Evolutionary conservation across 2,797 vertebrate genomes (phyloP).

Genomic region (Hydrophis major): DNA sequence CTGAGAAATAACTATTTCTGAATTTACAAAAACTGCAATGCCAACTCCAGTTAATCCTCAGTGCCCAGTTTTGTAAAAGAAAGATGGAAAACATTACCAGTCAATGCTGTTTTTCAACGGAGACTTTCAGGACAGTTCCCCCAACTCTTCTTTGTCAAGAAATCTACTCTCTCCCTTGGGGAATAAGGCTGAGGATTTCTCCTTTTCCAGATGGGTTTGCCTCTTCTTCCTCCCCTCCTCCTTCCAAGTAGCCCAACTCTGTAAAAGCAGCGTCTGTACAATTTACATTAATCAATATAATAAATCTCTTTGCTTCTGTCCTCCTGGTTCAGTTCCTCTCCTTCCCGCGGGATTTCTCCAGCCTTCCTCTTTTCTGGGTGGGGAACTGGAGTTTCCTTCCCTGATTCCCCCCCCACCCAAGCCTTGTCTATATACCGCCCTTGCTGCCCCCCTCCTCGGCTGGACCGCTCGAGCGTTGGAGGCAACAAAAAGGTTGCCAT

Average conservation of each 20-base stretch:
- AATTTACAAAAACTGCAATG: background rate
- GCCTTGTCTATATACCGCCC: constrained; percentile 37
- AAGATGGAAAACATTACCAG: constrained; percentile 12
- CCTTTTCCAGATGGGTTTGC: too few relatives aligned
- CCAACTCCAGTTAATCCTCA: background rate
- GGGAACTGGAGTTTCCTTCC: constrained; percentile 12
- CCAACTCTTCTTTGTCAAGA: background rate
- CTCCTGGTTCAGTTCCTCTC: background rate
- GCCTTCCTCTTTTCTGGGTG: background rate
- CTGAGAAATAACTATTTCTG: too few relatives aligned
- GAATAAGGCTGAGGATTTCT: background rate
- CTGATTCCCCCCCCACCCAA: constrained; percentile 30
- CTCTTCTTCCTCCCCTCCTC: background rate
- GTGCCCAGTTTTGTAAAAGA: background rate
- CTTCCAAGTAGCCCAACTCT: background rate
- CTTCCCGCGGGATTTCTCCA: background rate
- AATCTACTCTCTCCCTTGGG: background rate
- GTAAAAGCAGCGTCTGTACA: background rate
- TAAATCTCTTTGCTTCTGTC: background rate
- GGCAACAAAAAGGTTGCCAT: constrained; percentile 43
- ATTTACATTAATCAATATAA: background rate
- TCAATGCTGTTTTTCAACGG: background rate
- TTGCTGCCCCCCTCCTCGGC: constrained; percentile 42
- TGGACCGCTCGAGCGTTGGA: constrained; percentile 76
- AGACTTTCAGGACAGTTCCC: background rate